A percentile compares a stretch with the other conserved stretches of the same genome.
phyloP scores from a whole-genome alignment of 2,113 vertebrate genomes.

The Cinclus cinclus region DNA sequence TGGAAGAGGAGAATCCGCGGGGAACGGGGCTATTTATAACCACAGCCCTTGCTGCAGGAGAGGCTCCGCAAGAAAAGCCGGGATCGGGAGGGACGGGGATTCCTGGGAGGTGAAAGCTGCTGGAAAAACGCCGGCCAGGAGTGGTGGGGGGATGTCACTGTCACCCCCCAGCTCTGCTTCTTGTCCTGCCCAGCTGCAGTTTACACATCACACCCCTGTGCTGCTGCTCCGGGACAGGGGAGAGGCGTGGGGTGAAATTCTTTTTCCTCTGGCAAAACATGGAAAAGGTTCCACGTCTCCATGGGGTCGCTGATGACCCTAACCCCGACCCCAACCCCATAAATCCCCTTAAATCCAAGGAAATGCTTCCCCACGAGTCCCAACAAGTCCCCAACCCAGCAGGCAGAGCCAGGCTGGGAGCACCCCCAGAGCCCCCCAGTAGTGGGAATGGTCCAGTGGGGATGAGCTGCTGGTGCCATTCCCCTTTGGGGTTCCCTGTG shows the following conservation, averaged over 20 bases:
- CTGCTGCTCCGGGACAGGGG: not conserved
- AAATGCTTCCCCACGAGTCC: not conserved
- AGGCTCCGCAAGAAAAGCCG: not conserved
- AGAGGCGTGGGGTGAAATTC: not conserved
- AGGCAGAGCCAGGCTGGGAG: not conserved
- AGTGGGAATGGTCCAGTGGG: not conserved
- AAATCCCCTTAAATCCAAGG: not conserved
- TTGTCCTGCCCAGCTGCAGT: not conserved
- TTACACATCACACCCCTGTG: not conserved
- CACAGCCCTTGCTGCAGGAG: not conserved
- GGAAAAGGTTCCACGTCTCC: not conserved
- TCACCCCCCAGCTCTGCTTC: fast-evolving
- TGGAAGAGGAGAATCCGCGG: not conserved
- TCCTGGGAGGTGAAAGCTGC: not conserved
- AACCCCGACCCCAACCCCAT: not conserved
- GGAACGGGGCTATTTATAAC: not conserved
- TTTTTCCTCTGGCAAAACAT: not conserved
- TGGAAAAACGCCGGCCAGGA: fast-evolving
- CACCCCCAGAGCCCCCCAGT: not conserved
- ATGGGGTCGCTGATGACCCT: not conserved
- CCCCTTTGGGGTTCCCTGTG: fast-evolving
- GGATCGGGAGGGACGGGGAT: not conserved
- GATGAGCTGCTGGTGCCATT: fast-evolving
- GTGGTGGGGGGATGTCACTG: fast-evolving
- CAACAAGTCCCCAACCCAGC: fast-evolving